Evolutionary conservation across 1,140 invertebrate species (phyloP), one percentile per base, ranked within the genome.

Genomic region (Penaeus japonicus): DNA sequence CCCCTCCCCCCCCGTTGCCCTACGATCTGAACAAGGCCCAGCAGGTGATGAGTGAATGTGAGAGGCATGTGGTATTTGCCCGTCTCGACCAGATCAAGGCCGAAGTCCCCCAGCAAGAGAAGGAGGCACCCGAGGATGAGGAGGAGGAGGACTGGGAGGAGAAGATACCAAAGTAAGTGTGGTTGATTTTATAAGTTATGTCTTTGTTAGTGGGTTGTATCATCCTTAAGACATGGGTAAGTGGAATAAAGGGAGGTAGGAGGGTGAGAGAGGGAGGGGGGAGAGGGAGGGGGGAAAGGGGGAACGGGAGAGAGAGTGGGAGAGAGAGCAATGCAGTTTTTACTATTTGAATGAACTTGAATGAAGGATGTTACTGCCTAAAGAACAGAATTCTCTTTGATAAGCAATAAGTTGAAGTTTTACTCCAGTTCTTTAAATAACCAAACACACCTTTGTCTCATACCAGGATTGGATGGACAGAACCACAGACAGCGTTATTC

Each of bases 41-140:
- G 47, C 93, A 94, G 89, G 89, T 95, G 5, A 96, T 96, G 96
- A 95, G 95, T 87, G 96, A 97, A 90, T 96, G 95, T 92, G 94
- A 96, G 90, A 93, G 94, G 55, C 94, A 95, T 62, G 94, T 94
- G 55, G 93, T 92, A 80, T 94, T 95, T 91, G 94, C 94, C n/a
- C 94, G 95, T 87, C 92, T 93, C 15, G 94, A 94, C 87, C 93
- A 93, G 32, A 93, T 94, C 18, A 92, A 93, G 65, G 95, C 95
- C 73, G 95, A 96, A 18, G 90, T 84, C 10, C 70, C 55, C 17
- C 54, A 59, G 30, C 84, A 90, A 57, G 85, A 88, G 78, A 79
- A 53, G 27, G n/a, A 78, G 78, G 30, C 18, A n/a, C 54, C n/a
- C 12, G 30, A 59, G 83, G 78, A 70, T 54, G 32, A 70, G 22